These are phyloP conservation scores for Toxotes lorentzi DNA, from an alignment of 2,797 vertebrate genomes.

Conservation along the genomic window DNA sequence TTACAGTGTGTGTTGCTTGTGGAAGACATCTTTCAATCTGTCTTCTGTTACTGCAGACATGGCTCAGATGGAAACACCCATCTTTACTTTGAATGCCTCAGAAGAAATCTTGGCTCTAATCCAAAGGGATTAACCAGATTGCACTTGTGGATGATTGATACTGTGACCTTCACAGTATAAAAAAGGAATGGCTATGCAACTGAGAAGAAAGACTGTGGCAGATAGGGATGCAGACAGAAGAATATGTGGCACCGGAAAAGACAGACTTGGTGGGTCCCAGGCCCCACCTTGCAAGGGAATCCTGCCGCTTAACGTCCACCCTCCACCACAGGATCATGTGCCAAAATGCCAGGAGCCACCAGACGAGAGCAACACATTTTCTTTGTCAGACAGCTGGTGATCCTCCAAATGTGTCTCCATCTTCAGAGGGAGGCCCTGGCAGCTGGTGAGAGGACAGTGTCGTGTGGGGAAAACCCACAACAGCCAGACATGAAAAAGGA, in stretches of 20 bases:
- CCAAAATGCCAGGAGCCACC: constrained; percentile 66
- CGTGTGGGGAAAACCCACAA: constrained; percentile 58
- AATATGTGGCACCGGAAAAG: constrained; percentile 46
- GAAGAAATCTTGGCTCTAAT: constrained; percentile 57
- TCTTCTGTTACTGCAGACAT: constrained; percentile 46
- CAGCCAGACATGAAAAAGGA: constrained; percentile 35
- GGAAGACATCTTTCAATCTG: constrained; percentile 22
- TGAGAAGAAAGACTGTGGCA: constrained; percentile 12
- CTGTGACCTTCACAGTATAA: constrained; percentile 51
- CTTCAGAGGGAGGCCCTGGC: constrained; percentile 59
- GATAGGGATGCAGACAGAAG: constrained; percentile 29
- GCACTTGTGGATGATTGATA: constrained; percentile 61
- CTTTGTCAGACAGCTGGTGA: constrained; percentile 74
- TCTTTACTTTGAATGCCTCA: constrained; percentile 35
- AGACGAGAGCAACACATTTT: constrained; percentile 52
- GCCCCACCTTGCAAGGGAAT: constrained; percentile 79
- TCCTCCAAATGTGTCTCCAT: constrained; percentile 57
- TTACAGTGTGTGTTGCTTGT: constrained; percentile 11
- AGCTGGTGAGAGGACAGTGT: constrained; percentile 65
- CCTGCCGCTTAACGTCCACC: constrained; percentile 42
- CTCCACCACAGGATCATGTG: constrained; percentile 51
- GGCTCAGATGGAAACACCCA: constrained; percentile 41
- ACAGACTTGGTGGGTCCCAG: constrained; percentile 40
- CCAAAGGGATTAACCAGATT: constrained; percentile 63
- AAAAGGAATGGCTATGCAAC: constrained; percentile 17